A percentile compares a stretch with the other conserved stretches of the same genome.
phyloP scores from a whole-genome alignment of 2,113 vertebrate species.

The Mus musculus region GRCm39 chr2:129632001-129632500 shows the following conservation, averaged over 20 bases:
- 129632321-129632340: background rate
- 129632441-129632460: background rate
- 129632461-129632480: background rate
- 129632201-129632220: background rate
- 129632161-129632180: constrained; percentile 31
- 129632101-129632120: background rate
- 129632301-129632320: background rate
- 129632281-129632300: background rate
- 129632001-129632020: background rate
- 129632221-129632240: background rate
- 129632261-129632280: background rate
- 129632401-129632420: background rate
- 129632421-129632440: background rate
- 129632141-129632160: constrained; percentile 24
- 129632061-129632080: background rate
- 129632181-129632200: background rate
- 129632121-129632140: background rate
- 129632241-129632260: background rate
- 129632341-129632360: background rate
- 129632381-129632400: background rate
- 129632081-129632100: background rate
- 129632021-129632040: background rate
- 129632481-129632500: background rate
- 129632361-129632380: background rate
- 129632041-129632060: background rate